A percentile compares a stretch with the other conserved stretches of the same genome.
These are phyloP conservation scores for Phaedon cochleariae DNA, from an alignment of 2,888 invertebrate species.

Conservation along the genomic window DNA sequence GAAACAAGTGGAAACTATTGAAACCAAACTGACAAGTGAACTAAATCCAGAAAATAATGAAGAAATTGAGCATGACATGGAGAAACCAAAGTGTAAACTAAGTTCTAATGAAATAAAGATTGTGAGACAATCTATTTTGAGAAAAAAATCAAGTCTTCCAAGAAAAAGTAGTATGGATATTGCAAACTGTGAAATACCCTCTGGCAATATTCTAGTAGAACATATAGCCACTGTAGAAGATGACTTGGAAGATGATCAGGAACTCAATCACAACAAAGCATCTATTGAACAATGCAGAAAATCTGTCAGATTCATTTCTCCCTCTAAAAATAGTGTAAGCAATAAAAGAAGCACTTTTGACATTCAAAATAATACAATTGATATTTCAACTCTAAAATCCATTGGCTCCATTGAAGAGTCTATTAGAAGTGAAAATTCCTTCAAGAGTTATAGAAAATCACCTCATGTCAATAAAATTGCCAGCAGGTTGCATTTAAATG, in stretches of 20 bases:
- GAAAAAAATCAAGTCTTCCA: neutral
- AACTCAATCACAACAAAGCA: neutral
- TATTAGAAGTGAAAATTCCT: neutral
- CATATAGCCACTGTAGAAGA: too few relatives aligned
- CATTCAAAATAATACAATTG: constrained; percentile 1
- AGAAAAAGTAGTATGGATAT: neutral
- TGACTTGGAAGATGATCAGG: neutral
- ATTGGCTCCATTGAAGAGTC: neutral
- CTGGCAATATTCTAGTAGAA: constrained; percentile 5
- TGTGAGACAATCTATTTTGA: neutral
- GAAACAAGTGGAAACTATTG: neutral
- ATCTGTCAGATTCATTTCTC: constrained; percentile 18
- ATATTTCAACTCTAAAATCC: neutral
- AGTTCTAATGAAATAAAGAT: neutral
- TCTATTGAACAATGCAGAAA: neutral
- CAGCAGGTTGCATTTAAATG: neutral
- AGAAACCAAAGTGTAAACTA: neutral
- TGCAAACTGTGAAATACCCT: neutral
- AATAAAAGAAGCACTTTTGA: constrained; percentile 11
- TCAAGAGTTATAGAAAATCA: constrained; percentile 5
- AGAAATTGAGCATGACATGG: neutral
- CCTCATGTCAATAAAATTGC: neutral
- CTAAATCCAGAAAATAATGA: neutral
- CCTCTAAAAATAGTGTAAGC: neutral
- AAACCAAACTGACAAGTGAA: too few relatives aligned